phyloP scores from a whole-genome alignment of 1,140 invertebrate species.

The Aphelenchoides avenae region DNA sequence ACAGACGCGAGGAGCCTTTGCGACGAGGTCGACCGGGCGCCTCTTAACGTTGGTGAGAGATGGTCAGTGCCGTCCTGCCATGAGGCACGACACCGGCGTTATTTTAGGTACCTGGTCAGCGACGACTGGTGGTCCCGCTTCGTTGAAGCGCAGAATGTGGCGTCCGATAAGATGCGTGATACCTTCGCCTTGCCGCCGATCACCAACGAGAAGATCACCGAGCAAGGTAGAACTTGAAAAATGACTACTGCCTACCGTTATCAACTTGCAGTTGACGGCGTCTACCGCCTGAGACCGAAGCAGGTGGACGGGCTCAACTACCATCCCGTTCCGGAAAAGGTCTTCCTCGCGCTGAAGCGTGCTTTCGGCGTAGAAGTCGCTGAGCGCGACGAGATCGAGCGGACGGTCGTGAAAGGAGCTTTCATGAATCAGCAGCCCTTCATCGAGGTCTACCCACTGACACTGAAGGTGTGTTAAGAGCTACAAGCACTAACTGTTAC shows the following conservation, averaged over 20 bases:
- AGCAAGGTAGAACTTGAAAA: too few species aligned
- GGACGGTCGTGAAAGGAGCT: constrained; percentile 38
- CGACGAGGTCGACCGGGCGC: constrained; percentile 1
- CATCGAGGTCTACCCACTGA: constrained; percentile 47
- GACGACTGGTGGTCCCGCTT: constrained; percentile 26
- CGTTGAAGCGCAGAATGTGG: constrained; percentile 5
- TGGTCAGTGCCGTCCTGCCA: constrained; percentile 28
- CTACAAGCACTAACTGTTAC: neutral
- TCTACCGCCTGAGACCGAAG: constrained; percentile 31
- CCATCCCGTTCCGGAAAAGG: constrained; percentile 31
- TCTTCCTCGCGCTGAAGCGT: constrained; percentile 23
- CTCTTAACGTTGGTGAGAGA: constrained; percentile 26
- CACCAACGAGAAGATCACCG: constrained; percentile 2
- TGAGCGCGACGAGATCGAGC: constrained; percentile 38
- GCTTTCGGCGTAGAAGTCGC: constrained; percentile 37
- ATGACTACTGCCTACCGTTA: too few species aligned
- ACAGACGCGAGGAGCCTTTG: neutral
- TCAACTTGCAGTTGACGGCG: neutral
- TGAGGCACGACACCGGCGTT: neutral
- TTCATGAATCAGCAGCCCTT: constrained; percentile 21
- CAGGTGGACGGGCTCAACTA: constrained; percentile 38
- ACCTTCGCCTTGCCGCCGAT: constrained; percentile 21
- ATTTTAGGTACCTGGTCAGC: constrained; percentile 17
- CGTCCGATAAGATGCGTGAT: neutral
- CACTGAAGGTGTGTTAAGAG: constrained; percentile 30